Percentiles rank a stretch among this genome's conserved stretches.
Evolutionary conservation across 1,140 invertebrate genomes (phyloP).

Genomic region (Drusus annulatus): DNA sequence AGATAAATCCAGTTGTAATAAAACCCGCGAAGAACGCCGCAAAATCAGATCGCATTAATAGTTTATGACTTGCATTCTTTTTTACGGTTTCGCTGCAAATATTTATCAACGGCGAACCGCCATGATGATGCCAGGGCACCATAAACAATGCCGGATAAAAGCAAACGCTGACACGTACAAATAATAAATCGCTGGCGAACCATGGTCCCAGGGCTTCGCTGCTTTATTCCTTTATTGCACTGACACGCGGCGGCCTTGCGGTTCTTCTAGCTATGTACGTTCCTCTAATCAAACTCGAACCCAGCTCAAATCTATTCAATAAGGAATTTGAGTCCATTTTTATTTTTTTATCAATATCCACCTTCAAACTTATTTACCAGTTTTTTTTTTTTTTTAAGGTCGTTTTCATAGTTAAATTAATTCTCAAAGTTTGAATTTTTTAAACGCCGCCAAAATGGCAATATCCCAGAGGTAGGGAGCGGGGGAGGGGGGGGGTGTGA

Average conservation of each 20-base stretch:
- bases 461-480: no score
- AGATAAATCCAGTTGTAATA: slow-evolving; percentile 3
- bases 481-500: no score
- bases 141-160: slow-evolving; percentile 25
- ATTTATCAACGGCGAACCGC: slow-evolving; percentile 6
- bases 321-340: background rate
- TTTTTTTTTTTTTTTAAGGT: no score
- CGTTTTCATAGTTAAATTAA: no score
- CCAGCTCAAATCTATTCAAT: background rate
- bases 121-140: background rate
- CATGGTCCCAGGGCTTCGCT: background rate
- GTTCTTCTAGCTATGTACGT: no score
- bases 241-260: background rate
- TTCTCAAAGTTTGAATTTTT: no score
- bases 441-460: no score
- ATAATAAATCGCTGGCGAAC: slow-evolving; percentile 2
- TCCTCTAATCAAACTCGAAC: no score
- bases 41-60: slow-evolving; percentile 9
- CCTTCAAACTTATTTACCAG: no score
- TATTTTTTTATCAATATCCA: no score
- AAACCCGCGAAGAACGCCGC: background rate
- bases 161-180: slow-evolving; percentile 18
- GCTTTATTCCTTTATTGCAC: background rate
- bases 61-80: slow-evolving; percentile 7
- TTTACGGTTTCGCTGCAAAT: background rate